Evolutionary conservation across 2,797 vertebrate genomes (phyloP), one percentile per base, ranked within the genome.

Genomic region (Chanos chanos): DNA sequence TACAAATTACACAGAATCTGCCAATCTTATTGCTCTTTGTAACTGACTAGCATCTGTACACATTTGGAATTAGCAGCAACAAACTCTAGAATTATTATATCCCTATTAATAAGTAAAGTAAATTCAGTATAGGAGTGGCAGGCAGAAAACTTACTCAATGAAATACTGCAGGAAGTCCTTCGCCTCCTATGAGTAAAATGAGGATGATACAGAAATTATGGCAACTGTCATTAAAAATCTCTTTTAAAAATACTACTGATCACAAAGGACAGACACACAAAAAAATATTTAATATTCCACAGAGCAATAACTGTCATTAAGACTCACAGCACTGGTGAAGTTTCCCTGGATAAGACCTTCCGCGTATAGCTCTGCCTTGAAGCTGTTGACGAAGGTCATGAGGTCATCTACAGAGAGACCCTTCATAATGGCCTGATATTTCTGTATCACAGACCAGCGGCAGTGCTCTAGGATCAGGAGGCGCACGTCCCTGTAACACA

Each of bases 331-430:
- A 75, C 89, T 90, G 1, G 89, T 95, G 77, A 95, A 89, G 84
- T 98, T 98, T 1, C 95, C 95, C 73, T 97, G 95, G 4, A 95
- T 92, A 1, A 97, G 84, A 0, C 95, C 95, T 73, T 98, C 95
- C 0, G 86, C 79, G 19, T 90, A 95, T 18, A 98, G 89, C 76
- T 92, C 89, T 0, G 89, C 87, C 66, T 95, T 96, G 75, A 98
- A 91, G 45, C 79, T 81, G 2, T 56, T 66, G n/a, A 90, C 92
- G 1, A 98, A 98, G 69, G 77, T 75, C 1, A 89, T 82, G 57
- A 98, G 90, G 39, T 92, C 76, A 0, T 90, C 83, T 0, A 94
- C 76, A 13, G 85, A 90, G 60, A 94, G 87, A 3, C 92, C 94
- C 4, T 85, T 87, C 77, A 85, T 87, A 58, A 96, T 81, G 0